Evolutionary conservation across 2,888 invertebrate species (phyloP).

Genomic region (Polydrusus cervinus): DNA sequence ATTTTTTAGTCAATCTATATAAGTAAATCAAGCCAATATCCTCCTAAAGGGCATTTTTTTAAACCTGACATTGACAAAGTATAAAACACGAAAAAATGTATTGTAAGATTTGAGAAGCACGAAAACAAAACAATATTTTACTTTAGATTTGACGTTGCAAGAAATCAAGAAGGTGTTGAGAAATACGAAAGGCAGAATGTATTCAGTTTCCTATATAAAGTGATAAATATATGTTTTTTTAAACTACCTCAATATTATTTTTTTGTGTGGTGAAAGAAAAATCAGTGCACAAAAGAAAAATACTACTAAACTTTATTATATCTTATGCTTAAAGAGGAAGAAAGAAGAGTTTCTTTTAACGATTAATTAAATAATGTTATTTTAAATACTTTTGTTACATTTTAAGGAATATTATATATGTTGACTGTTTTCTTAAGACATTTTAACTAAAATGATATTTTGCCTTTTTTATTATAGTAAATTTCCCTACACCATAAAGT

Average conservation of each 20-base stretch:
- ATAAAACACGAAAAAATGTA: conserved; percentile 36
- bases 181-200: conserved; percentile 13
- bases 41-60: conserved; percentile 33
- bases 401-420: too few species aligned
- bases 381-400: too few species aligned
- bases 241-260: background rate
- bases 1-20: conserved; percentile 24
- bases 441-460: too few species aligned
- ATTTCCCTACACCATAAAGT: too few species aligned
- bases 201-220: conserved; percentile 15
- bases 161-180: conserved; percentile 14
- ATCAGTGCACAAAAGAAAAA: too few species aligned
- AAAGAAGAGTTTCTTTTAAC: too few species aligned
- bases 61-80: conserved; percentile 48
- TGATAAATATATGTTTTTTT: conserved; percentile 15
- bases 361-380: too few species aligned
- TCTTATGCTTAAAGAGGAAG: too few species aligned
- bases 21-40: conserved; percentile 37
- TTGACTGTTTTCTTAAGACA: too few species aligned
- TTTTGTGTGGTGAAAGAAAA: too few species aligned
- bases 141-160: conserved; percentile 21
- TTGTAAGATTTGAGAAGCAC: conserved; percentile 40
- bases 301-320: too few species aligned
- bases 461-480: too few species aligned
- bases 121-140: conserved; percentile 39